Conservation (phyloP, 2,888 invertebrate species). For the Arge pagana region DNA sequence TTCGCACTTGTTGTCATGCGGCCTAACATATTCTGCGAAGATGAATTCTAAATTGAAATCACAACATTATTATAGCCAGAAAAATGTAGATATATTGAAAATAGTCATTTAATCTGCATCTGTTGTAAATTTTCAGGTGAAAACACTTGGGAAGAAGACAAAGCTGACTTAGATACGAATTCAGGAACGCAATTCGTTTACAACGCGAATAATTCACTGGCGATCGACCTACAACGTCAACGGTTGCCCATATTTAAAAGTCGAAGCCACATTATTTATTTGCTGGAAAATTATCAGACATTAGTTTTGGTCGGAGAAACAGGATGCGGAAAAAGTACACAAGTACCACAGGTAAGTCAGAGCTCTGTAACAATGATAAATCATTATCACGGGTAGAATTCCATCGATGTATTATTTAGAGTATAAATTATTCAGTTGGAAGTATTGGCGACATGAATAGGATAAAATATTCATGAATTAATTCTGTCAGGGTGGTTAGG, state of each 20-base stretch:
- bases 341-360: constrained; percentile 83
- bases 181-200: constrained; percentile 73
- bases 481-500: too few species aligned
- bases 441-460: too few species aligned
- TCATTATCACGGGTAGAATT: too few species aligned
- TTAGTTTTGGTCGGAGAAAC: constrained; percentile 91
- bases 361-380: neutral
- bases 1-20: too few species aligned
- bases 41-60: too few species aligned
- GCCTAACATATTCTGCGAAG: too few species aligned
- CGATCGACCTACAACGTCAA: constrained; percentile 82
- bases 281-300: constrained; percentile 88
- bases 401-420: too few species aligned
- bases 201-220: constrained; percentile 82
- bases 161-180: constrained; percentile 65
- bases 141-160: constrained; percentile 54
- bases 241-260: constrained; percentile 86
- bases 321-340: constrained; percentile 95
- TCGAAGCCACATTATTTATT: constrained; percentile 84
- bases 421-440: too few species aligned
- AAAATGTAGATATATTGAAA: too few species aligned
- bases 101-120: too few species aligned
- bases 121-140: constrained; percentile 46
- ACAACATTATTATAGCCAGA: too few species aligned
- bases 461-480: too few species aligned